Base-by-base conservation (phyloP, 2,888 invertebrate species). In the Stenurella melanura region DNA sequence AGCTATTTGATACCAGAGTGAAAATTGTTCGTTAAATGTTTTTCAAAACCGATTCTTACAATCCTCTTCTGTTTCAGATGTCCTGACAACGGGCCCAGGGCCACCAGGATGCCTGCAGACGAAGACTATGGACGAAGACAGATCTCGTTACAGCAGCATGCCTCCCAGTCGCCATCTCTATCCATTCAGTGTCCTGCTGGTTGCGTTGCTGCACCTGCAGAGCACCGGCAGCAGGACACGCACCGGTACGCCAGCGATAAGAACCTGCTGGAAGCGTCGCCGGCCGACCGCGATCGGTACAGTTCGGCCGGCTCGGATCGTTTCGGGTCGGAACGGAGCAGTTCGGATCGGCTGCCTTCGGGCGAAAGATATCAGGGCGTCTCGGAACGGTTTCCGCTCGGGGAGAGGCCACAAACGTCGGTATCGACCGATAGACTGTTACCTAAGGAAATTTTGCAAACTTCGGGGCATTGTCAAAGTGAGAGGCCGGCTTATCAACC, bases 41-140 rank as follows among this genome's bases (percentile, higher is more conserved):
- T 26, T 2, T 26, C 6, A 26, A 26, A 26, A 2, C 4, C 6
- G 26, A 26, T 26, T 26, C 26, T 26, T 6, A 57, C 11, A 3
- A 12, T 58, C 21, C 0, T 11, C 61, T 58, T 58, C 75, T 73
- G 67, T 91, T 90, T 0, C 90, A 93, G 92, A 92, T 92, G 92
- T 92, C 92, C 91, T 93, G 92, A 93, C 92, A 91, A 90, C 90
- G 92, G 92, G 91, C 91, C 91, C 90, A 90, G 92, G 92, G 91
- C 92, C 92, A 91, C 91, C 92, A 92, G 91, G 90, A 92, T 92
- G 92, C 92, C 92, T 90, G 86, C 88, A 84, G 89, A 89, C 85
- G 89, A 89, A 82, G 89, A 89, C 85, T 88, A 88, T 86, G 88
- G 87, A 85, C 79, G 88, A 86, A 87, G 88, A 87, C 87, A 88